Conservation (phyloP, 2,797 vertebrate genomes). For the Enteromius radiatus region DNA sequence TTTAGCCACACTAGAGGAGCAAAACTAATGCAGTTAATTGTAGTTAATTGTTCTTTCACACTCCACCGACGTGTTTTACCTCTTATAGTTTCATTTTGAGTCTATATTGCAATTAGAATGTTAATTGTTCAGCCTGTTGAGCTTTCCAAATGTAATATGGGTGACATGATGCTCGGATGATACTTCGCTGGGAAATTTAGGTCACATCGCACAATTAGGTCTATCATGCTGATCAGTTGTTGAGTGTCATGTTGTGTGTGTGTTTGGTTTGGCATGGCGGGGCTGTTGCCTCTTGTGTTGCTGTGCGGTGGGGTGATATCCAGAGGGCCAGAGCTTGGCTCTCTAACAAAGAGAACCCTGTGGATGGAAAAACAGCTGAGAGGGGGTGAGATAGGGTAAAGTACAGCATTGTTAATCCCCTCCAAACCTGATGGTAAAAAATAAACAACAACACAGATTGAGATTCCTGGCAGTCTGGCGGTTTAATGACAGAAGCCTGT, state of each 20-base stretch:
- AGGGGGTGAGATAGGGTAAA: slow-evolving; percentile 54
- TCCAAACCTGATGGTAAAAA: slow-evolving; percentile 62
- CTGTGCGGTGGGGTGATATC: slow-evolving; percentile 62
- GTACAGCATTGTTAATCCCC: slow-evolving; percentile 68
- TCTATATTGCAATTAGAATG: neutral
- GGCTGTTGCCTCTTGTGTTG: slow-evolving; percentile 43
- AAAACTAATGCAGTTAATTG: slow-evolving; percentile 25
- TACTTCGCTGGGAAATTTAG: slow-evolving; percentile 14
- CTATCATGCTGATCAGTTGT: slow-evolving; percentile 29
- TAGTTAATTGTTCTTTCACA: neutral
- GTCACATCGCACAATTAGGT: slow-evolving; percentile 16
- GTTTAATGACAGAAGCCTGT: slow-evolving; percentile 51
- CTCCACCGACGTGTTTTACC: neutral
- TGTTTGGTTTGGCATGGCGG: slow-evolving; percentile 52
- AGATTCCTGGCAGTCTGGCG: slow-evolving; percentile 63
- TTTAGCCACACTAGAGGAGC: slow-evolving; percentile 57
- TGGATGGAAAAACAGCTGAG: slow-evolving; percentile 70
- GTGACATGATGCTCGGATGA: neutral
- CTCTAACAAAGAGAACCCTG: slow-evolving; percentile 72
- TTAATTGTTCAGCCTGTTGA: neutral
- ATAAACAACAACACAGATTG: slow-evolving; percentile 66
- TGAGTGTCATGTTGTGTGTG: slow-evolving; percentile 36
- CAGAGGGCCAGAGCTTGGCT: slow-evolving; percentile 66
- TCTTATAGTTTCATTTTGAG: neutral
- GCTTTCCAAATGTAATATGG: neutral